Evolutionary conservation across 2,888 invertebrate genomes (phyloP), one percentile per base, ranked within the genome.

Genomic region (Allophyes oxyacanthae): DNA sequence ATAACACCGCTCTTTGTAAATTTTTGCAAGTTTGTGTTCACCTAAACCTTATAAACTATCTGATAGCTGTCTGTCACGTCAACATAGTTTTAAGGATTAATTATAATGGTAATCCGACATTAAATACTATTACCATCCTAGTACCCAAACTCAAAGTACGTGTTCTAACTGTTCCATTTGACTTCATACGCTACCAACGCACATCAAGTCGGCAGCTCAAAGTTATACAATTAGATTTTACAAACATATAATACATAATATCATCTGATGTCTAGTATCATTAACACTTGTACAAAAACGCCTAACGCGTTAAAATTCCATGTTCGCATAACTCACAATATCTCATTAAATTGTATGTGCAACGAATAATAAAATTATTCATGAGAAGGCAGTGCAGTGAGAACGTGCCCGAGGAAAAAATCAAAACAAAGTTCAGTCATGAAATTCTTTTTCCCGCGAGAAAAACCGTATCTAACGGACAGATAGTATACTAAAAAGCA

Each of bases 331-430:
- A 42, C 43, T 65, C 33, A 65, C 44, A 55, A 68, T 63, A 36
- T 55, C 49, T 53, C 54, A 67, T 71, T 55, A 64, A 52, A 34
- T 60, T 55, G 48, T 67, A 70, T 63, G 51, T 46, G 43, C 60
- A 44, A 46, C 20, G 73, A 64, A 69, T 73, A 64, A 72, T 73
- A 46, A 58, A 60, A 55, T 42, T 59, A 57, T 60, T 72, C 55
- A 64, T 57, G 46, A 20, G 20, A 20, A 20, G 2, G 41, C 42
- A 55, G 46, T 42, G 34, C 57, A 63, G 43, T 45, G 38, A 49
- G 34, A 57, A 52, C 42, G 49, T 60, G 48, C 49, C 49, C 38
- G 52, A 60, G 49, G 32, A 68, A 72, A 63, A 63, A 44, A 62
- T 67, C 59, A 68, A 58, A 70, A 59, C 52, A 64, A 73, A 53